A percentile compares a stretch with the other conserved stretches of the same genome.
These are phyloP conservation scores for Protonibea diacanthus DNA, from an alignment of 2,797 vertebrate species.

Conservation along the genomic window DNA sequence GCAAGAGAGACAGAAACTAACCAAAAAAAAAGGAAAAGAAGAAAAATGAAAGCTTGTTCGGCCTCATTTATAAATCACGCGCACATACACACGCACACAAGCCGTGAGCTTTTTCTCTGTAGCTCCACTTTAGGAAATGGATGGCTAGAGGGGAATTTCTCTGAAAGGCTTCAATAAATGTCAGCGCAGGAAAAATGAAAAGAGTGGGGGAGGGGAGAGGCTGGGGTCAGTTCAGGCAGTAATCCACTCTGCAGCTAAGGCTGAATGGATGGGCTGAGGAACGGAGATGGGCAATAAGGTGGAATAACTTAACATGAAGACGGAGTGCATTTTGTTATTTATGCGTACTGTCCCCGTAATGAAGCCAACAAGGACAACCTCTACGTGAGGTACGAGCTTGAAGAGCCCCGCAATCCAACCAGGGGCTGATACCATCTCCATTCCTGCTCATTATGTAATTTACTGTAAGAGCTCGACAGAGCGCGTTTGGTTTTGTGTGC, in stretches of 20 bases:
- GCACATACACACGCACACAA: conserved; percentile 46
- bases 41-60: conserved; percentile 44
- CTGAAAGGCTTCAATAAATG: conserved; percentile 87
- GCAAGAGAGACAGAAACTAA: conserved; percentile 25
- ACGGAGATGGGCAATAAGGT: conserved; percentile 60
- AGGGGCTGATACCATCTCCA: conserved; percentile 23
- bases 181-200: conserved; percentile 79
- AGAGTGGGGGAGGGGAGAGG: conserved; percentile 60
- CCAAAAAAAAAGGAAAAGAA: neutral
- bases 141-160: conserved; percentile 83
- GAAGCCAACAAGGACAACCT: conserved; percentile 50
- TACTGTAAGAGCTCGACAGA: conserved; percentile 19
- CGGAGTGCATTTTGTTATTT: conserved; percentile 58
- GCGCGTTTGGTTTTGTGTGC: neutral
- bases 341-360: conserved; percentile 47
- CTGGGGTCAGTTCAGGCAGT: conserved; percentile 72
- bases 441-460: conserved; percentile 45
- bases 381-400: conserved; percentile 20
- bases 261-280: conserved; percentile 69
- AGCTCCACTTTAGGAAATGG: conserved; percentile 85
- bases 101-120: conserved; percentile 64
- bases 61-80: conserved; percentile 76
- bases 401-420: conserved; percentile 19
- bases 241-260: conserved; percentile 77
- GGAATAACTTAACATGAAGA: conserved; percentile 75